These are phyloP conservation scores for Mungos mungo DNA, from an alignment of 2,113 vertebrate species.

Conservation along the genomic window DNA sequence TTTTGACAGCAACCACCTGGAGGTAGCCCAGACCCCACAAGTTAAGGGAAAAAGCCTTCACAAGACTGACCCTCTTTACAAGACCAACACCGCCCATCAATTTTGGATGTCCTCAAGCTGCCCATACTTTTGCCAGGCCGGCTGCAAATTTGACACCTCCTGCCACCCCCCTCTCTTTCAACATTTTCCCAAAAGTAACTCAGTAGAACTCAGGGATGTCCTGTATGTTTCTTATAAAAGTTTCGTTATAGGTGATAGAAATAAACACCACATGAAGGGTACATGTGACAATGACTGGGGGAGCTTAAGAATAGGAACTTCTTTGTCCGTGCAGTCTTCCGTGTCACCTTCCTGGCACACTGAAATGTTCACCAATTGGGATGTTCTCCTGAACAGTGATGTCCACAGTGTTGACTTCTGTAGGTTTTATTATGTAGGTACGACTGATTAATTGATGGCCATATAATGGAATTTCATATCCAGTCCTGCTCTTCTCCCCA, in stretches of 20 bases:
- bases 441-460: background rate
- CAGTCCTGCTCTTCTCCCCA: background rate
- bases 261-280: background rate
- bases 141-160: background rate
- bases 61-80: background rate
- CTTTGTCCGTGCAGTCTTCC: background rate
- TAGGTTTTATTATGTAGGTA: background rate
- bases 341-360: accelerated
- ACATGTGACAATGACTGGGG: background rate
- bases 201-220: background rate
- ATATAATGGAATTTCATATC: background rate
- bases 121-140: background rate
- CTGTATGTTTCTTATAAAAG: background rate
- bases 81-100: background rate
- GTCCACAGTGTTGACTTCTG: background rate
- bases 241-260: background rate
- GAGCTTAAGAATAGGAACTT: background rate
- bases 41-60: background rate
- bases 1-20: background rate
- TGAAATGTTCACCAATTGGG: background rate
- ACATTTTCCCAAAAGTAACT: background rate
- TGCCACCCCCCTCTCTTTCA: background rate
- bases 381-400: too few relatives aligned
- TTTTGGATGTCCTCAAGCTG: too few relatives aligned
- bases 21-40: background rate